Evolutionary conservation across 2,797 vertebrate genomes (phyloP).

Genomic region (Neosalanx taihuensis): DNA sequence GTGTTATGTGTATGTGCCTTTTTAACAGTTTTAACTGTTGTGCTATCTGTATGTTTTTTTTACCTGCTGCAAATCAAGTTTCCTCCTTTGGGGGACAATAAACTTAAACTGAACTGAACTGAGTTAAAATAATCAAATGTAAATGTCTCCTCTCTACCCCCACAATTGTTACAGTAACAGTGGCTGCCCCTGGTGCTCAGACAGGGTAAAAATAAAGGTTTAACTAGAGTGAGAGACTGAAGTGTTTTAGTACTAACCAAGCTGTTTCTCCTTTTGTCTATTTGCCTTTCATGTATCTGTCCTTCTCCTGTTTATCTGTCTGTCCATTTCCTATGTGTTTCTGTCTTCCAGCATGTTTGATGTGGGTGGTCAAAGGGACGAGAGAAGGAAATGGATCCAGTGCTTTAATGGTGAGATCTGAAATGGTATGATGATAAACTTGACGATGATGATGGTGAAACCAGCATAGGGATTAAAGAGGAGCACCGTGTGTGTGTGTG

Average conservation of each 20-base stretch:
- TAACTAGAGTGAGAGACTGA: neutral
- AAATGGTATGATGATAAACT: neutral
- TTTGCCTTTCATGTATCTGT: neutral
- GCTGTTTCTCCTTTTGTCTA: neutral
- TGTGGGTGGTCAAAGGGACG: conserved; percentile 95
- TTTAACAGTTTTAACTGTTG: too few relatives aligned
- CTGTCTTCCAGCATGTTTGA: conserved; percentile 92
- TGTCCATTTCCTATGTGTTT: conserved; percentile 14
- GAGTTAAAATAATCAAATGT: too few relatives aligned
- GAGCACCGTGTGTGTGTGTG: neutral
- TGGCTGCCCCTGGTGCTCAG: too few relatives aligned
- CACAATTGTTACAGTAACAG: too few relatives aligned
- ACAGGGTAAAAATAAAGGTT: neutral
- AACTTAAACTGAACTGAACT: too few relatives aligned
- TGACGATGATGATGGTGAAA: neutral
- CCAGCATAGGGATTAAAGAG: neutral
- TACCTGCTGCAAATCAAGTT: too few relatives aligned
- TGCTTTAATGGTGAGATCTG: conserved; percentile 91
- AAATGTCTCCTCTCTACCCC: neutral
- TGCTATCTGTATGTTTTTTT: too few relatives aligned
- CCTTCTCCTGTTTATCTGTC: too few relatives aligned
- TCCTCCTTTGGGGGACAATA: too few relatives aligned
- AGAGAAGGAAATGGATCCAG: conserved; percentile 98
- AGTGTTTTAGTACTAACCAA: neutral
- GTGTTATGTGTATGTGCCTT: too few relatives aligned